Conservation (phyloP, 2,113 vertebrate species). For the Agelaius tricolor region DNA sequence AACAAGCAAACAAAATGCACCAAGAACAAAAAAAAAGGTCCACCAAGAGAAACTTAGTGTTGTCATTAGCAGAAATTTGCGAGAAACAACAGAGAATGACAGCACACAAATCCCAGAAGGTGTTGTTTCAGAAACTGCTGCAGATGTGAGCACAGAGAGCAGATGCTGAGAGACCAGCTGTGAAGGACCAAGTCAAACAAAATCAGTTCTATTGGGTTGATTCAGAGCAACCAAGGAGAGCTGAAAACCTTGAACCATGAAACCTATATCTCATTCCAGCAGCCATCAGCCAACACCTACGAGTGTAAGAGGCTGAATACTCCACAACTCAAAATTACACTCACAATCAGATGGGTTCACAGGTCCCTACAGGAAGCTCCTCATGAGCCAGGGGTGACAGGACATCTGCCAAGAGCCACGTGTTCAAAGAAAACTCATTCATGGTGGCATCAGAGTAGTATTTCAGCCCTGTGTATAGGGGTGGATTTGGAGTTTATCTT, state of each 20-base stretch:
- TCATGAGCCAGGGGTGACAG: background rate
- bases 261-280: background rate
- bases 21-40: background rate
- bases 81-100: background rate
- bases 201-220: background rate
- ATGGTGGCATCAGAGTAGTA: background rate
- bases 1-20: background rate
- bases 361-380: background rate
- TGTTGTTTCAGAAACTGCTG: background rate
- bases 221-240: background rate
- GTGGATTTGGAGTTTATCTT: background rate
- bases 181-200: background rate
- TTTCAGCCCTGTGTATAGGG: background rate
- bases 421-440: background rate
- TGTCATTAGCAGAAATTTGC: background rate
- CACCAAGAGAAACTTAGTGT: background rate
- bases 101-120: conserved; percentile 9
- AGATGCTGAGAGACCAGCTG: conserved; percentile 14
- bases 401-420: background rate
- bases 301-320: background rate
- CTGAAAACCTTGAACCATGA: background rate
- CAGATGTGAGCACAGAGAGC: background rate
- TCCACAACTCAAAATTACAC: background rate
- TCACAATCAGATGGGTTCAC: background rate
- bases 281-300: background rate